These are phyloP conservation scores for Acronicta alni DNA, from an alignment of 2,888 invertebrate genomes.

Conservation along the genomic window DNA sequence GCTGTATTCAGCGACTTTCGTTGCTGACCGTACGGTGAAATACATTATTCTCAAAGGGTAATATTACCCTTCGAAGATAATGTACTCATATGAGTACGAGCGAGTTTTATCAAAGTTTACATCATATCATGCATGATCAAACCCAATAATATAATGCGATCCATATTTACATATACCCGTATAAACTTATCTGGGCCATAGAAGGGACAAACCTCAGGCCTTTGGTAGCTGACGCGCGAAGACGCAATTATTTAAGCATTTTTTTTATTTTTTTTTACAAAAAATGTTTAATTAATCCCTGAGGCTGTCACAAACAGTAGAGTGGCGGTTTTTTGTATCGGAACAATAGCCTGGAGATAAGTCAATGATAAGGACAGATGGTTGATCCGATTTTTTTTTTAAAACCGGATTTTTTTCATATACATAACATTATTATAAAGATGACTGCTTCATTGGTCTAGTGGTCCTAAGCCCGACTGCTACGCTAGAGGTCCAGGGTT, in stretches of 20 bases:
- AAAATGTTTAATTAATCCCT: conserved; percentile 18
- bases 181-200: conserved; percentile 16
- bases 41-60: too few species aligned
- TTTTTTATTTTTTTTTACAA: neutral
- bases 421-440: too few species aligned
- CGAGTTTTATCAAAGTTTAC: conserved; percentile 12
- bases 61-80: too few species aligned
- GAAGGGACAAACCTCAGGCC: conserved; percentile 10
- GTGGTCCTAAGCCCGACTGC: too few species aligned
- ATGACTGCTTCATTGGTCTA: too few species aligned
- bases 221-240: conserved; percentile 43
- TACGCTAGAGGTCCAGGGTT: too few species aligned
- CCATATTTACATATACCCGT: conserved; percentile 20
- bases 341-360: conserved; percentile 16
- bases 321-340: conserved; percentile 19
- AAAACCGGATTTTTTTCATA: neutral
- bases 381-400: neutral
- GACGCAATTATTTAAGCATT: conserved; percentile 10
- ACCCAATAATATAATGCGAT: conserved; percentile 32
- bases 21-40: too few species aligned
- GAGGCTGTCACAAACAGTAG: conserved; percentile 24
- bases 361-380: conserved; percentile 11
- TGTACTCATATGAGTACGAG: neutral
- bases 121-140: conserved; percentile 28
- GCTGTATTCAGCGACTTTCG: too few species aligned